Evolutionary conservation across 1,140 invertebrate species (phyloP).

Genomic region (Babylonia areolata): DNA sequence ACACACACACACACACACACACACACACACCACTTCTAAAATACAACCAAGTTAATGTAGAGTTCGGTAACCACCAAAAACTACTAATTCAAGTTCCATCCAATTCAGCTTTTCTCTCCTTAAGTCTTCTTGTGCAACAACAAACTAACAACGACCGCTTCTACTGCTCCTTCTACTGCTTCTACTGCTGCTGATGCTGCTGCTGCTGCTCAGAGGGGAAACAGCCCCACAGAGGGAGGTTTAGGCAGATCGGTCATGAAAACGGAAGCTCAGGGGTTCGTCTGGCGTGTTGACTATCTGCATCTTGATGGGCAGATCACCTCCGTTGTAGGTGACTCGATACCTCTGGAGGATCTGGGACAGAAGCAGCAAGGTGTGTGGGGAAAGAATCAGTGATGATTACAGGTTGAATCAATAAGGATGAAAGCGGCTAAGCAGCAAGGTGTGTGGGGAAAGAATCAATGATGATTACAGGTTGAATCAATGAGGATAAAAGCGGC

Average conservation of each 20-base stretch:
- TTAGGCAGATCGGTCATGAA: background rate
- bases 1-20: background rate
- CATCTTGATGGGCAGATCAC: conserved; percentile 41
- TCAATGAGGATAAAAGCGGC: too few relatives aligned
- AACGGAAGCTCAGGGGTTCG: conserved; percentile 27
- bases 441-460: conserved; percentile 5
- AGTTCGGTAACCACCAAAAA: too few relatives aligned
- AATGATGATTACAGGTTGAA: background rate
- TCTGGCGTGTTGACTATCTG: conserved; percentile 39
- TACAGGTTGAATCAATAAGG: too few relatives aligned
- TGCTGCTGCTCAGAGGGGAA: too few relatives aligned
- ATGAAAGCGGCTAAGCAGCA: too few relatives aligned
- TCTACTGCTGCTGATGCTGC: background rate
- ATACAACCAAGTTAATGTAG: too few relatives aligned
- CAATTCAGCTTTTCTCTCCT: too few relatives aligned
- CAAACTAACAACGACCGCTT: too few relatives aligned
- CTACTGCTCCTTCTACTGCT: background rate
- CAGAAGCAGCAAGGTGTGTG: too few relatives aligned
- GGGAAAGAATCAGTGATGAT: background rate
- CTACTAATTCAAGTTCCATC: too few relatives aligned
- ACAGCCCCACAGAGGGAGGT: background rate
- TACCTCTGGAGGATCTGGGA: conserved; percentile 51
- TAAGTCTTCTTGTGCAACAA: too few relatives aligned
- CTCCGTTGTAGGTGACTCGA: conserved; percentile 33
- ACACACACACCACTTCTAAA: background rate